phyloP scores from a whole-genome alignment of 2,113 vertebrate species.

The Synchiropus splendidus region DNA sequence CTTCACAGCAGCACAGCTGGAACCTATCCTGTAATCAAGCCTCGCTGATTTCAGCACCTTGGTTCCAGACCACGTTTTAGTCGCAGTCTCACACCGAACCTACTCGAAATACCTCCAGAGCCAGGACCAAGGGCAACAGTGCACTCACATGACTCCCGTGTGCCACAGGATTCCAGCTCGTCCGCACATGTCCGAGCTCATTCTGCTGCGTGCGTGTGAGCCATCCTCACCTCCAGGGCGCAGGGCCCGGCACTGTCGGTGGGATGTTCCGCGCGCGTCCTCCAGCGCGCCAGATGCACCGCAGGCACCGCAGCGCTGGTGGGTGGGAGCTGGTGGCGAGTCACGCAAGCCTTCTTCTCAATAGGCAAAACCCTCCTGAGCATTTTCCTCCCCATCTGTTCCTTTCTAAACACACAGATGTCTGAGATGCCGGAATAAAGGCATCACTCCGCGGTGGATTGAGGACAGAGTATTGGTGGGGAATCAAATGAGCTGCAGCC shows the following conservation, averaged over 20 bases:
- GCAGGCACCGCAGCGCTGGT: conserved; percentile 34
- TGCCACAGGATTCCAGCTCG: conserved; percentile 25
- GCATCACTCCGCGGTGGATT: conserved; percentile 25
- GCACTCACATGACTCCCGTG: conserved; percentile 13
- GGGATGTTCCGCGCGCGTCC: conserved; percentile 35
- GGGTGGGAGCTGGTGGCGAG: conserved; percentile 14
- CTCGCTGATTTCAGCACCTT: no score
- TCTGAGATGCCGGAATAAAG: conserved; percentile 28
- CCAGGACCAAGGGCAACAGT: no score
- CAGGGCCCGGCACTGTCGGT: conserved; percentile 21
- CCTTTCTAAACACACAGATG: conserved; percentile 38
- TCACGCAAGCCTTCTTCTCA: conserved; percentile 40
- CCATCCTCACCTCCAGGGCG: not conserved
- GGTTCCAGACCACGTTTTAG: no score
- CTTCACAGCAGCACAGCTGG: no score
- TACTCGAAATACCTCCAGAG: no score
- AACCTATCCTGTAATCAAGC: no score
- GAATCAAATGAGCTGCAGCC: conserved; percentile 47
- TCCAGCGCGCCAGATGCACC: conserved; percentile 37
- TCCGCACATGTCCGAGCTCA: conserved; percentile 1
- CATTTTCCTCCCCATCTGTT: conserved; percentile 33
- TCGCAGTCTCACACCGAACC: no score
- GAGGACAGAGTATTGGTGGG: conserved; percentile 30
- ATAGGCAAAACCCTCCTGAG: conserved; percentile 32
- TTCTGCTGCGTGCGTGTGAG: conserved; percentile 4